Base-by-base conservation (phyloP, 2,888 invertebrate species). In the Nephrocerus scutellatus region DNA sequence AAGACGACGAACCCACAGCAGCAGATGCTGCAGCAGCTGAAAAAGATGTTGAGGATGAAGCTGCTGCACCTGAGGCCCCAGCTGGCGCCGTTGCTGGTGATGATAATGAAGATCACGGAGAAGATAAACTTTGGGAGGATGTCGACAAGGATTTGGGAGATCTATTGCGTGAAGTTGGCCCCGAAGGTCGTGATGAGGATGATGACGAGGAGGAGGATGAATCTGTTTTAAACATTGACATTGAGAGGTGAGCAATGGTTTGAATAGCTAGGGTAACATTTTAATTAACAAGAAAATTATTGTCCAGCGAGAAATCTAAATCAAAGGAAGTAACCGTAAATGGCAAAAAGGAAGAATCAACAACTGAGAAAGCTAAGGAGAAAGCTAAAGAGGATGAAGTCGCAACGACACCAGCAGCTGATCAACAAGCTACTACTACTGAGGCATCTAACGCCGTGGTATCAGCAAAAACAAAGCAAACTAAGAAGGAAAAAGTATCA, bases 121-220 rank as follows among this genome's bases (percentile, higher is more conserved):
- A 80, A 51, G 83, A 83, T 52, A 82, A 84, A 55, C 57, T 83
- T 39, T 85, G 85, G 85, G 84, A 82, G 18, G 84, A 84, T 62
- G 84, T 85, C 20, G 84, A 85, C 60, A 85, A 85, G 58, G 84
- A 84, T 62, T 72, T 86, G 43, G 84, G 84, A 5, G 84, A 84
- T 56, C 71, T 86, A 36, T 68, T 86, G 22, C 75, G 82, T 10
- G 81, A 80, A 59, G 79, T 76, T 19, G 80, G 79, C 48, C 70
- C 72, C 1, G 76, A 79, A 3, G 79, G 78, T 28, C 79, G 79
- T 49, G 83, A 82, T 49, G 46, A 49, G 20, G 63, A 64, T 13
- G 83, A 80, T 48, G 82, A 81, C 47, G 81, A 79, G 49, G 80
- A 80, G 52, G 77, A 77, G 56, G 80, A 81, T 56, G 78, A 77